Evolutionary conservation across 2,113 vertebrate species (phyloP), one percentile per base, ranked within the genome.

Genomic region (Planiliza haematocheilus): DNA sequence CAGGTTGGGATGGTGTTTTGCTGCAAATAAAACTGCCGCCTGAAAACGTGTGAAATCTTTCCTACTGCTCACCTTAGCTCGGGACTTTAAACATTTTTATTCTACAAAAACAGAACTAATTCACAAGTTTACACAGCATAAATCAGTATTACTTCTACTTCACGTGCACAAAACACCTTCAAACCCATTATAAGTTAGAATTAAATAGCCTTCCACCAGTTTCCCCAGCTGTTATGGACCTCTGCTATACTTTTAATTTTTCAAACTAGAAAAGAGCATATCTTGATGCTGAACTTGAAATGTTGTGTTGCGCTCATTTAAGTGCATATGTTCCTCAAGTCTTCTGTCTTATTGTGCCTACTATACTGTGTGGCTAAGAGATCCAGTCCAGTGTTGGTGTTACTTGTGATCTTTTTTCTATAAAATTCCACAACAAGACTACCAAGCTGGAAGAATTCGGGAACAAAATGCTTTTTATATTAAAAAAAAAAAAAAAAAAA

Each of bases 401-500:
- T 34, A 4, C 14, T n/a, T 24, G 4, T 57, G 30, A 46, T 65
- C 48, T 42, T 36, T n/a, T 10, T 36, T 6, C 2, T 0, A 45
- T 20, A 24, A 21, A 38, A 45, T 51, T 50, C 17, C 24, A 59
- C 73, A 65, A 48, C 10, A 12, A 36, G 10, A 2, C 1, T n/a
- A 13, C n/a, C 39, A 46, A 38, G 38, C 7, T 46, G 8, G 30
- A 38, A 74, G 73, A 66, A 65, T 18, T 41, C 50, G 13, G 20
- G 21, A 43, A 50, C 17, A 56, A 72, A 69, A 57, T 38, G 30
- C 38, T 58, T 53, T 70, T 52, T 12, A n/a, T 52, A 79, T 64
- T 71, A 58, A 51, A 87, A 64, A 82, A 77, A 55, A 53, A 55
- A 53, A 82, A 77, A 55, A 30, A 30, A 30, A 30, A 30, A 30